Evolutionary conservation across 2,113 vertebrate species (phyloP).

Genomic region (Misgurnus mizolepis): DNA sequence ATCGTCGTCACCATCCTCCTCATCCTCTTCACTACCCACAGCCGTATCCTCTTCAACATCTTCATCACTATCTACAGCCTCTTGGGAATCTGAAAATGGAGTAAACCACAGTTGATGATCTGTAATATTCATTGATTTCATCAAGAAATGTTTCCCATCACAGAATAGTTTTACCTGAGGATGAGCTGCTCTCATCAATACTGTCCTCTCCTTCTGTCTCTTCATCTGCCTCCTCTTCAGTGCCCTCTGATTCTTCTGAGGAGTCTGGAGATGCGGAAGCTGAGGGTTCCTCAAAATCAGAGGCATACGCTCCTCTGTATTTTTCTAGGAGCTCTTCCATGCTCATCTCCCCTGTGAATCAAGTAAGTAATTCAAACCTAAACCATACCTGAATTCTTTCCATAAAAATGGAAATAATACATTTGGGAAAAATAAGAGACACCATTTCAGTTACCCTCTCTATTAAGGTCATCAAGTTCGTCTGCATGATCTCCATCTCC

Average conservation of each 20-base stretch:
- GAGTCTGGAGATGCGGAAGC: constrained; percentile 67
- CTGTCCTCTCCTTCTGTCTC: constrained; percentile 77
- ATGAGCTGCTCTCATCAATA: constrained; percentile 74
- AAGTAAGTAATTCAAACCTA: not conserved
- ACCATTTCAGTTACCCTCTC: constrained; percentile 75
- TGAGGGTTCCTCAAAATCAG: constrained; percentile 72
- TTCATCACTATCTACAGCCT: constrained; percentile 67
- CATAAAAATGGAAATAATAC: not conserved
- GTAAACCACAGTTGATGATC: not conserved
- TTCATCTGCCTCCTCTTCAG: constrained; percentile 78
- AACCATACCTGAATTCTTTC: not conserved
- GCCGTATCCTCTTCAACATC: constrained; percentile 64
- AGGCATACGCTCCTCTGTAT: constrained; percentile 81
- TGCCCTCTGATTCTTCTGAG: constrained; percentile 71
- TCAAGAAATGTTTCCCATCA: not conserved
- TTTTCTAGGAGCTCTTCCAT: constrained; percentile 85
- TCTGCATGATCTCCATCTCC: constrained; percentile 81
- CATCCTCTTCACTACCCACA: constrained; percentile 62
- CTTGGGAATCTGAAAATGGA: constrained; percentile 62
- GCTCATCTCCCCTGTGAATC: constrained; percentile 79
- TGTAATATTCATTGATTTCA: not conserved
- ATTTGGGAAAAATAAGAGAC: not conserved
- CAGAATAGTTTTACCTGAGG: constrained; percentile 67
- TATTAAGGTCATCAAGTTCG: constrained; percentile 84
- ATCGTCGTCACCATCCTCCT: constrained; percentile 62